Evolutionary conservation across 2,797 vertebrate species (phyloP).

Genomic region (Brachyalestes nurse): DNA sequence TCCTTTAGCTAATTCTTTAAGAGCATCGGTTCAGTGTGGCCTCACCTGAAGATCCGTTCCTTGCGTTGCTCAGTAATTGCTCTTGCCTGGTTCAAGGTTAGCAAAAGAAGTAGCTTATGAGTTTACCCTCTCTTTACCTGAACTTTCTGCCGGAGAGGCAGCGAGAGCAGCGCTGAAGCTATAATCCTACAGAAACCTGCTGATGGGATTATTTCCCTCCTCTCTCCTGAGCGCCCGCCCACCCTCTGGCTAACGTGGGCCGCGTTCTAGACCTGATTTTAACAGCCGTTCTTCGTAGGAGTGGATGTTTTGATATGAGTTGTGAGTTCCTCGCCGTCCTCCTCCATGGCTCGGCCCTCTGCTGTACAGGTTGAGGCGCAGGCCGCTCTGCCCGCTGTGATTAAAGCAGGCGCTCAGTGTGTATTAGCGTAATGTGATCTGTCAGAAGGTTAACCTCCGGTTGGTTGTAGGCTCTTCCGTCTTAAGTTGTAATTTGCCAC

Average conservation of each 20-base stretch:
- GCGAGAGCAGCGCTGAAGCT: constrained; percentile 21
- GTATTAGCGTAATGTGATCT: constrained; percentile 52
- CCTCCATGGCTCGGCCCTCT: neutral
- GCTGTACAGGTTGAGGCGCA: neutral
- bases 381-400: constrained; percentile 42
- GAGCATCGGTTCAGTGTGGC: neutral
- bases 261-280: too few relatives aligned
- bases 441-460: constrained; percentile 22
- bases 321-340: too few relatives aligned
- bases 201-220: constrained; percentile 48
- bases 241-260: neutral
- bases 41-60: neutral
- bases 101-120: constrained; percentile 5
- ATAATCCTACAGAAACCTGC: constrained; percentile 45
- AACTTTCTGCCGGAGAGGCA: constrained; percentile 12
- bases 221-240: neutral
- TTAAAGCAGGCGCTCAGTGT: constrained; percentile 42
- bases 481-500: constrained; percentile 1
- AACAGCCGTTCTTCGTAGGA: neutral
- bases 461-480: neutral
- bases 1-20: neutral
- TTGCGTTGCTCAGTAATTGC: neutral
- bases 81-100: constrained; percentile 24
- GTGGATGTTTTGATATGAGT: neutral
- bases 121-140: constrained; percentile 5